phyloP scores from a whole-genome alignment of 1,140 invertebrate genomes.

The Macrotrachela quadricornifera region DNA sequence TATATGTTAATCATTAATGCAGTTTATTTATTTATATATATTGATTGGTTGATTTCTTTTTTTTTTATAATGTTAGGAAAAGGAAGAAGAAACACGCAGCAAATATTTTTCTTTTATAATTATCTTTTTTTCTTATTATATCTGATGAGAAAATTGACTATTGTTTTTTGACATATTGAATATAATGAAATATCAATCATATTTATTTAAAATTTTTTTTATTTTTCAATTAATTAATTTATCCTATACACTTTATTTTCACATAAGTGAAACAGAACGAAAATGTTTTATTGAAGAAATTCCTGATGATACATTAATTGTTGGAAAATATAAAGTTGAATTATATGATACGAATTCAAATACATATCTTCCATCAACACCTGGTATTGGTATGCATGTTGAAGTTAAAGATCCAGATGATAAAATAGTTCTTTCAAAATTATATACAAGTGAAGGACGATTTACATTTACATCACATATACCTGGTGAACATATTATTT shows the following conservation, averaged over 20 bases:
- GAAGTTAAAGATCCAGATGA: conserved; percentile 92
- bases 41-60: too few species aligned
- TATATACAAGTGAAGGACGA: conserved; percentile 80
- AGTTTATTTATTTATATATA: too few species aligned
- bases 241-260: conserved; percentile 56
- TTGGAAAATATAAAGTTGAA: conserved; percentile 83
- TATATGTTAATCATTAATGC: too few species aligned
- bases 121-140: too few species aligned
- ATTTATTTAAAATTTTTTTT: too few species aligned
- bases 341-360: conserved; percentile 30
- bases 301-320: conserved; percentile 91
- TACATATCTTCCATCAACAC: conserved; percentile 30
- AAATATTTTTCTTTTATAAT: too few species aligned
- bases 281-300: conserved; percentile 99
- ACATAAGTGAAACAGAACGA: conserved; percentile 88
- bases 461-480: conserved; percentile 89
- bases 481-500: conserved; percentile 90
- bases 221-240: too few species aligned
- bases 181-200: too few species aligned
- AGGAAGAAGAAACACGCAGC: too few species aligned
- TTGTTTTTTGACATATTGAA: too few species aligned
- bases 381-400: conserved; percentile 94
- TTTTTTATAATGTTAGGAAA: too few species aligned
- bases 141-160: too few species aligned
- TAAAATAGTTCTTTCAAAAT: conserved; percentile 66